Evolutionary conservation across 2,113 vertebrate species (phyloP), one percentile per base, ranked within the genome.

Genomic region (Tinamus guttatus): DNA sequence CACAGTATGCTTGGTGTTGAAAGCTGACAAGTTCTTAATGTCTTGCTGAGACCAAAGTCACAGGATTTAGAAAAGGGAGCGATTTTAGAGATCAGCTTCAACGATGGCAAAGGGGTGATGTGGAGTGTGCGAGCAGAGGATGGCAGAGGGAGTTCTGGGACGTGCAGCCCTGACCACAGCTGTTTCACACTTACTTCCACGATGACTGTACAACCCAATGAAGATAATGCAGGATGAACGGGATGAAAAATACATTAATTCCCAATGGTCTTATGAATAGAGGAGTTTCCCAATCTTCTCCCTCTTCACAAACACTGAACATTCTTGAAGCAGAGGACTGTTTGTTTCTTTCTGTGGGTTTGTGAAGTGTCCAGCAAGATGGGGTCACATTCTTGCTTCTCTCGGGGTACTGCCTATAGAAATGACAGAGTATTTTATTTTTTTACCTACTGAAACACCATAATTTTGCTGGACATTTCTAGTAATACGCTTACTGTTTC

Each of bases 381-480:
- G 28, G 10, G 11, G 13, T 64, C 34, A 14, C 7, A 34, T 64
- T 62, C 9, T 2, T 64, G 19, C 21, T 51, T 67, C 69, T 63
- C 69, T 87, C 89, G 65, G 70, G 22, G 24, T 36, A 14, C 54
- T n/a, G 13, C 47, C 24, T 73, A 62, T 85, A 85, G n/a, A 59
- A 85, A 59, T 65, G 9, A 41, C 20, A 16, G 32, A 20, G 49
- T 54, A 71, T 54, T 30, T 54, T 52, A 14, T 54, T 54, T 54
- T 54, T 54, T 54, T 30, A 13, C 13, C n/a, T 86, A 68, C 34
- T 81, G 77, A 92, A 93, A 92, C 17, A 17, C 0, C 78, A 5
- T 89, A 47, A 81, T 93, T 92, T 81, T 81, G 38, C 77, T 68
- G 84, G 74, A 81, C 80, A 9, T 84, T 60, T 92, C 11, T 89